Conservation (phyloP, 1,140 invertebrate genomes). For the Lysiphlebus fabarum region DNA sequence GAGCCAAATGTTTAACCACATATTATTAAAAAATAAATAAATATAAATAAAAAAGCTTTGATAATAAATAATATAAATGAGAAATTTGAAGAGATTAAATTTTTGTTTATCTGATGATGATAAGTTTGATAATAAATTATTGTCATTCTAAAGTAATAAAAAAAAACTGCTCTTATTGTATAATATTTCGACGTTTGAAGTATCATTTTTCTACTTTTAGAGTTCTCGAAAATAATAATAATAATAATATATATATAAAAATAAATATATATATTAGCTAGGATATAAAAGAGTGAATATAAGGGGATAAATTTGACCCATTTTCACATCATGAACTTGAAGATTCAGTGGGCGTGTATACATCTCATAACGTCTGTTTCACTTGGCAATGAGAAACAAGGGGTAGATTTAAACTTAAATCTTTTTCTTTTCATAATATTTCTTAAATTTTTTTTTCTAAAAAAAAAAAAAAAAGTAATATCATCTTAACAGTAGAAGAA, state of each 20-base stretch:
- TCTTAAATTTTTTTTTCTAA: too few relatives aligned
- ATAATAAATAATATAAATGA: too few relatives aligned
- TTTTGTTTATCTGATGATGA: conserved; percentile 1
- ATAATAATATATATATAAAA: too few relatives aligned
- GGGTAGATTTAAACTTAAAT: too few relatives aligned
- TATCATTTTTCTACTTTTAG: too few relatives aligned
- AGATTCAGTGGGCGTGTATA: conserved; percentile 11
- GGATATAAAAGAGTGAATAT: not conserved
- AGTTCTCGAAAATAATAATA: too few relatives aligned
- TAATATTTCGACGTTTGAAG: not conserved
- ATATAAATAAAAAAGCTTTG: not conserved
- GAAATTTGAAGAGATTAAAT: conserved; percentile 7
- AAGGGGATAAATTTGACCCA: not conserved
- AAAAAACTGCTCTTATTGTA: not conserved
- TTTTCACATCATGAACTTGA: conserved; percentile 9
- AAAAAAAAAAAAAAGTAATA: too few relatives aligned
- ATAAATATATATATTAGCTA: too few relatives aligned
- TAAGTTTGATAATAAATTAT: conserved; percentile 2
- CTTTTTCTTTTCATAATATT: conserved; percentile 9
- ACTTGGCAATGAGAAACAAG: not conserved
- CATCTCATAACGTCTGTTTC: not conserved
- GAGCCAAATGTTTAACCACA: conserved; percentile 9
- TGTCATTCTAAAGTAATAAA: not conserved
- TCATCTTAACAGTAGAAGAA: too few relatives aligned
- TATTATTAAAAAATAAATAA: too few relatives aligned